Conservation (phyloP, 2,113 vertebrate species). For the Mobula hypostoma region DNA sequence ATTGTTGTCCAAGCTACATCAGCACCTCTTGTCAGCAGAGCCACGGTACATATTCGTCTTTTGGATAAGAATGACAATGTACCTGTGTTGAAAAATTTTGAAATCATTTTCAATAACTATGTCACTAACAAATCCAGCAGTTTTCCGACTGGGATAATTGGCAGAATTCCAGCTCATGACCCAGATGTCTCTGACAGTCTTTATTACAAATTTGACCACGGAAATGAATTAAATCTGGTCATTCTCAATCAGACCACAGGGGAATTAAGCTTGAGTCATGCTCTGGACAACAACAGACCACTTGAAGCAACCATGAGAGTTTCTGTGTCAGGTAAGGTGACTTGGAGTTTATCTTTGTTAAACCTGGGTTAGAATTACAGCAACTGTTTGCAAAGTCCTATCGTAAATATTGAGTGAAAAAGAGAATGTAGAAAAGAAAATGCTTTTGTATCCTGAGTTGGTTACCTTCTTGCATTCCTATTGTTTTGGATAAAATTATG, state of each 20-base stretch:
- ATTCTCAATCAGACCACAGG: conserved; percentile 80
- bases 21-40: conserved; percentile 85
- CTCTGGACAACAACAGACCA: conserved; percentile 88
- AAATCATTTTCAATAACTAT: conserved; percentile 97
- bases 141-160: conserved; percentile 82
- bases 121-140: conserved; percentile 82
- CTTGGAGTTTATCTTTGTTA: conserved; percentile 16
- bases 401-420: no score
- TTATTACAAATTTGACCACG: conserved; percentile 75
- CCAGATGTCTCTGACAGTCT: conserved; percentile 82
- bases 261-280: conserved; percentile 78
- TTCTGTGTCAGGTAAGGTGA: conserved; percentile 78
- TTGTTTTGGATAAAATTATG: background rate
- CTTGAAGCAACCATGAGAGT: conserved; percentile 90
- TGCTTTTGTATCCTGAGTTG: background rate
- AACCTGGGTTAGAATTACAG: background rate
- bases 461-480: background rate
- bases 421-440: background rate
- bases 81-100: conserved; percentile 83
- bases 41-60: conserved; percentile 82
- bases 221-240: conserved; percentile 84
- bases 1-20: conserved; percentile 94
- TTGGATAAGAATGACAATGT: conserved; percentile 84
- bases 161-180: conserved; percentile 78
- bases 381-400: background rate